Evolutionary conservation across 2,888 invertebrate species (phyloP).

Genomic region (Sesia apiformis): DNA sequence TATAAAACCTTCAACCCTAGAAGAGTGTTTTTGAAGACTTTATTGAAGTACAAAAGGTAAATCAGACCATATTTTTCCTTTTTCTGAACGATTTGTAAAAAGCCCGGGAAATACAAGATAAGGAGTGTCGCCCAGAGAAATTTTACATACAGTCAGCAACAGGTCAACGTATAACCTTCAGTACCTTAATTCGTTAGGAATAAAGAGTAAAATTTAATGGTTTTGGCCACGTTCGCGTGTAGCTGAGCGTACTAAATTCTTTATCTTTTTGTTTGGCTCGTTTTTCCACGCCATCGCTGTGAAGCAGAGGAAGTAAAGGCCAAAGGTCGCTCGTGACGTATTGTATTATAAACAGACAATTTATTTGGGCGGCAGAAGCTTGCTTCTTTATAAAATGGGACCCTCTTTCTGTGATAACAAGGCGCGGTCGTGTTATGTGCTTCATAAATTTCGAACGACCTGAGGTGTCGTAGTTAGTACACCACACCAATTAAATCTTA

Average conservation of each 20-base stretch:
- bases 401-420: constrained; percentile 3
- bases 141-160: neutral
- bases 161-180: too few relatives aligned
- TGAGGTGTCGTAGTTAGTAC: too few relatives aligned
- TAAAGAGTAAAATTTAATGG: too few relatives aligned
- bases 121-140: neutral
- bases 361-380: constrained; percentile 8
- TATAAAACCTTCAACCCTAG: too few relatives aligned
- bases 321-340: constrained; percentile 22
- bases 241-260: neutral
- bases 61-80: too few relatives aligned
- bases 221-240: too few relatives aligned
- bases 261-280: constrained; percentile 5
- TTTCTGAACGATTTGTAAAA: too few relatives aligned
- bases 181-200: too few relatives aligned
- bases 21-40: too few relatives aligned
- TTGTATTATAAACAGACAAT: constrained; percentile 16
- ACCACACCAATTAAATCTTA: too few relatives aligned
- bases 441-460: too few relatives aligned
- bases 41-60: too few relatives aligned
- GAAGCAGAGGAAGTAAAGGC: constrained; percentile 17
- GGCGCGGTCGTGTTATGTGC: neutral
- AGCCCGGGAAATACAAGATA: neutral
- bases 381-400: constrained; percentile 8
- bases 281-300: constrained; percentile 9